A percentile compares a stretch with the other conserved stretches of the same genome.
phyloP scores from a whole-genome alignment of 2,797 vertebrate species.

The Synaphobranchus kaupii region DNA sequence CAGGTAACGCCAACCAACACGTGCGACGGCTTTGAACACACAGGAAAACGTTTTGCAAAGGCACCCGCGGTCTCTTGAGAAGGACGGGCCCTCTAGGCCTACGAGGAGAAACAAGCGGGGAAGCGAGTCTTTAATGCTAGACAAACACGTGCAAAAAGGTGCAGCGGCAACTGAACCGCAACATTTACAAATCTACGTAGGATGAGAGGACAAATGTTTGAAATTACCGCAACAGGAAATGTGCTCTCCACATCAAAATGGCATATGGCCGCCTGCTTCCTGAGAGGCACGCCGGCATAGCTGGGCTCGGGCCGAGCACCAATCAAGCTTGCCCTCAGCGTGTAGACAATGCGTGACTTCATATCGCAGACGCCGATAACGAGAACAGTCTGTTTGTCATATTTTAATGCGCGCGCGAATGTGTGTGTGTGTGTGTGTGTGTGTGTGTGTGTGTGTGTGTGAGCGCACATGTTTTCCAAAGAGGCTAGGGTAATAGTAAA shows the following conservation, averaged over 20 bases:
- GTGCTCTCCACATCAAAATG: constrained; percentile 72
- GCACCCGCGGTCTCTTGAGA: constrained; percentile 57
- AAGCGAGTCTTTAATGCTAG: constrained; percentile 43
- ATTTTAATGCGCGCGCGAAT: constrained; percentile 51
- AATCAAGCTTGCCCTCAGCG: constrained; percentile 63
- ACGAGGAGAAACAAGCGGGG: constrained; percentile 48
- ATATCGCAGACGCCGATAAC: constrained; percentile 72
- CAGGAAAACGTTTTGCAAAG: constrained; percentile 52
- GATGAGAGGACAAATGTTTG: constrained; percentile 68
- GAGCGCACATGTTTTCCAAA: constrained; percentile 38
- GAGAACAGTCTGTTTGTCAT: constrained; percentile 69
- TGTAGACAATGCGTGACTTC: constrained; percentile 72
- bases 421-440: constrained; percentile 27
- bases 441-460: constrained; percentile 34
- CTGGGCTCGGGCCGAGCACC: constrained; percentile 57
- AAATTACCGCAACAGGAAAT: constrained; percentile 74
- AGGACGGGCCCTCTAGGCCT: constrained; percentile 17
- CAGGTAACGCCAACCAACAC: constrained; percentile 35
- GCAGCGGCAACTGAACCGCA: constrained; percentile 61
- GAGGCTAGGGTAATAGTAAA: constrained; percentile 46
- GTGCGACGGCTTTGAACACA: constrained; percentile 48
- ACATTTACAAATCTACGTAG: constrained; percentile 62
- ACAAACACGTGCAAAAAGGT: constrained; percentile 65
- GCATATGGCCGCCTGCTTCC: constrained; percentile 46
- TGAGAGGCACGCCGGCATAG: constrained; percentile 67